Base-by-base conservation (phyloP, 2,113 vertebrate species). In the Scatophagus argus region DNA sequence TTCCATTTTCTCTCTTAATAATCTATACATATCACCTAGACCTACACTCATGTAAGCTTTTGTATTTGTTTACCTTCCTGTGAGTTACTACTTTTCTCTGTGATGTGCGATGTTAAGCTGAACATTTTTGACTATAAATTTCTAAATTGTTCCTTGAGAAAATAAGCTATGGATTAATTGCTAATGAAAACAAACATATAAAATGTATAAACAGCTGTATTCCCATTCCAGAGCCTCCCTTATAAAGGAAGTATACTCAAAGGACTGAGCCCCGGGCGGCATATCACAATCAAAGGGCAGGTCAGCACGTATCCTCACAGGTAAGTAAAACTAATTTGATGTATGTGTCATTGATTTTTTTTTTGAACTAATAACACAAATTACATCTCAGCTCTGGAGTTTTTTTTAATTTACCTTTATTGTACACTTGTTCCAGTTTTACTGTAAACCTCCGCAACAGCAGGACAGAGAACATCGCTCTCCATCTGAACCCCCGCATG, bases 401-500 rank as follows among this genome's bases (percentile, higher is more conserved):
- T 1, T 13, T 46, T 17, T 19, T 11, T 27, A 2, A 44, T 31
- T 64, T 27, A 79, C 63, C 72, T 73, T 31, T 2, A 2, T 13
- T 59, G 47, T 6, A 8, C 12, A 4, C n/a, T 17, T 64, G 21
- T 29, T 51, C 60, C 87, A 95, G 95, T 74, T 94, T 99, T 84
- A 87, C 92, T 0, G 83, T 99, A 75, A 95, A 99, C 77, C 93
- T 99, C 7, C 88, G 93, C 72, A 84, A 94, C 83, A 94, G 94
- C 79, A 91, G 93, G 78, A 96, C 96, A 0, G 92, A 91, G 82
- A 97, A 97, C 86, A 96, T 99, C 44, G 97, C 97, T 7, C 93
- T 99, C 27, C 97, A 99, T 72, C 91, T 99, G 82, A 97, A 97
- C 90, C 95, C 97, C 2, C 95, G 96, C 49, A 89, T 99, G 77